Percentiles rank a stretch among this genome's conserved stretches.
Evolutionary conservation across 2,888 invertebrate species (phyloP).

Genomic region (Graphium colonna): DNA sequence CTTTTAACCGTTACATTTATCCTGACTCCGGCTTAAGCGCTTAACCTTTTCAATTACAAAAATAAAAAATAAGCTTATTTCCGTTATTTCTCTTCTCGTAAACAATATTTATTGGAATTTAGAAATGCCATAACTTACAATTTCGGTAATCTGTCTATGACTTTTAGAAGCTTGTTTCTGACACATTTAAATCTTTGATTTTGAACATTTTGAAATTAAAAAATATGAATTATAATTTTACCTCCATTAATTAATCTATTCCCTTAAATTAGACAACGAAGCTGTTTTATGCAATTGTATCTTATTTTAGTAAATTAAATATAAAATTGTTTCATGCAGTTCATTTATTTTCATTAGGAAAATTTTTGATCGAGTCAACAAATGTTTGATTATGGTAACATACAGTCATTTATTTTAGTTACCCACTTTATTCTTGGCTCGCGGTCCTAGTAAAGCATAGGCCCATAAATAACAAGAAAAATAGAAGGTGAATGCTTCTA

Average conservation of each 20-base stretch:
- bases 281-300: no score
- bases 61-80: constrained; percentile 5
- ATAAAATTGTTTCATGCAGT: constrained; percentile 32
- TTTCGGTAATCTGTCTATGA: no score
- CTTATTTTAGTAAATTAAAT: no score
- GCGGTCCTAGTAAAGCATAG: constrained; percentile 75
- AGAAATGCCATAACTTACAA: no score
- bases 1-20: constrained; percentile 54
- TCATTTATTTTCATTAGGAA: constrained; percentile 63
- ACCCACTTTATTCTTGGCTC: constrained; percentile 75
- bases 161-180: no score
- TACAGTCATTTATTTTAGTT: constrained; percentile 73
- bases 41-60: constrained; percentile 34
- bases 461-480: constrained; percentile 77
- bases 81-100: neutral
- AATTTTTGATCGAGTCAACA: constrained; percentile 51
- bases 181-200: no score
- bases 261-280: no score
- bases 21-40: constrained; percentile 55
- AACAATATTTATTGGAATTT: no score
- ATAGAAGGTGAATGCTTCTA: constrained; percentile 78
- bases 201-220: no score
- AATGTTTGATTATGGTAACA: constrained; percentile 70
- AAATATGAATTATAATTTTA: no score
- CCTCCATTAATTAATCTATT: no score